Conservation (phyloP, 2,888 invertebrate genomes). For the Peribatodes rhomboidaria region DNA sequence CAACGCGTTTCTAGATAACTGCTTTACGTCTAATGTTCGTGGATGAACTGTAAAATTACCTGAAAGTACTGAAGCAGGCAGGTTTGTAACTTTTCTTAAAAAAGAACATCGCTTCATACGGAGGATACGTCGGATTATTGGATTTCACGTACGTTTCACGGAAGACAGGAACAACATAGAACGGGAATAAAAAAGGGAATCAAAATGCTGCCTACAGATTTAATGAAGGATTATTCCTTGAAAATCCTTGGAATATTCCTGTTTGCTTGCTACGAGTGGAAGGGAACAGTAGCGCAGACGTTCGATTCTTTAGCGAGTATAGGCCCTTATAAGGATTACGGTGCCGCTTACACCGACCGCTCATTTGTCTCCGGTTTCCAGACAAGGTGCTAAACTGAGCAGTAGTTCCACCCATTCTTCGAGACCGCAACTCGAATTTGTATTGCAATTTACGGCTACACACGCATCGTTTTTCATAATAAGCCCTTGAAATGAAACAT, state of each 20-base stretch:
- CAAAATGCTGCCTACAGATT: conserved; percentile 14
- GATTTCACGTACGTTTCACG: conserved; percentile 70
- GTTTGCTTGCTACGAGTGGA: conserved; percentile 19
- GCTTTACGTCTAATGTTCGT: neutral
- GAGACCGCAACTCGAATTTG: conserved; percentile 67
- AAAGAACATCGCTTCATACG: conserved; percentile 66
- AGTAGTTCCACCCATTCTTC: conserved; percentile 61
- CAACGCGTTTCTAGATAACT: neutral
- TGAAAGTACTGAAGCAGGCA: neutral
- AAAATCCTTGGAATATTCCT: no score
- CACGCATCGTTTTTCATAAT: conserved; percentile 59
- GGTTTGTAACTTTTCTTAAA: conserved; percentile 50
- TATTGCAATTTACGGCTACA: conserved; percentile 47
- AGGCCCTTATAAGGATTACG: conserved; percentile 72
- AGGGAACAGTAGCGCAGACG: conserved; percentile 42
- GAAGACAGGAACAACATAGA: conserved; percentile 8
- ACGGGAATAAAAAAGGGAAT: conserved; percentile 34
- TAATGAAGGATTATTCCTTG: conserved; percentile 27
- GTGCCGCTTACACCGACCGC: conserved; percentile 67
- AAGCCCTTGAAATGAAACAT: conserved; percentile 48
- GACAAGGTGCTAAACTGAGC: conserved; percentile 76
- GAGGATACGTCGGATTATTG: conserved; percentile 74
- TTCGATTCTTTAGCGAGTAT: conserved; percentile 62
- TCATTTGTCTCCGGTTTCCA: conserved; percentile 74
- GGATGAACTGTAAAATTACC: neutral